phyloP scores from a whole-genome alignment of 2,797 vertebrate species.

The Smutsia gigantea region DNA sequence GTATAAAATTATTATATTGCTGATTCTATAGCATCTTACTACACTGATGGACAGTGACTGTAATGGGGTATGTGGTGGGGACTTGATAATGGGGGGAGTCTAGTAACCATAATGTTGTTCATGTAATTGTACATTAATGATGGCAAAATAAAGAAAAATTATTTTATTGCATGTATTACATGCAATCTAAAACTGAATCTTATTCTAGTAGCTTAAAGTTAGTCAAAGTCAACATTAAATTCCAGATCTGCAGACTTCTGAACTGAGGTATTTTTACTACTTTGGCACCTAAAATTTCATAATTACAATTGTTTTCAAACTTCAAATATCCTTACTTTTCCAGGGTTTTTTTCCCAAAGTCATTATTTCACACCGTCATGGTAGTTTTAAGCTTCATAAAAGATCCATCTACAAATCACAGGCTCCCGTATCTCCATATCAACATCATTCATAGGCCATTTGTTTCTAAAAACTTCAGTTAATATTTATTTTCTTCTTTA shows the following conservation, averaged over 20 bases:
- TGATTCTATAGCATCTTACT: too few species aligned
- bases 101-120: too few species aligned
- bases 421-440: neutral
- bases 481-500: slow-evolving; percentile 55
- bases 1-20: neutral
- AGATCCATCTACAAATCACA: neutral
- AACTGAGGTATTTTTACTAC: neutral
- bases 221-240: neutral
- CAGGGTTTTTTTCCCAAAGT: neutral
- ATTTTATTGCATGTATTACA: neutral
- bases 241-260: neutral
- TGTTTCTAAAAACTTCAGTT: slow-evolving; percentile 62
- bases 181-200: neutral
- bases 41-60: too few species aligned
- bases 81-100: too few species aligned
- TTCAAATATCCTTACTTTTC: slow-evolving; percentile 6
- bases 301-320: neutral
- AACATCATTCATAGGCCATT: neutral
- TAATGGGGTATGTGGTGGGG: too few species aligned
- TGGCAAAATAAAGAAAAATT: neutral
- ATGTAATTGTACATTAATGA: too few species aligned
- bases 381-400: neutral
- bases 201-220: neutral
- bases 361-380: slow-evolving; percentile 32
- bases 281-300: neutral